Percentiles rank a stretch among this genome's conserved stretches.
These are phyloP conservation scores for Tenthredo distinguenda DNA, from an alignment of 2,888 invertebrate genomes.

Conservation along the genomic window DNA sequence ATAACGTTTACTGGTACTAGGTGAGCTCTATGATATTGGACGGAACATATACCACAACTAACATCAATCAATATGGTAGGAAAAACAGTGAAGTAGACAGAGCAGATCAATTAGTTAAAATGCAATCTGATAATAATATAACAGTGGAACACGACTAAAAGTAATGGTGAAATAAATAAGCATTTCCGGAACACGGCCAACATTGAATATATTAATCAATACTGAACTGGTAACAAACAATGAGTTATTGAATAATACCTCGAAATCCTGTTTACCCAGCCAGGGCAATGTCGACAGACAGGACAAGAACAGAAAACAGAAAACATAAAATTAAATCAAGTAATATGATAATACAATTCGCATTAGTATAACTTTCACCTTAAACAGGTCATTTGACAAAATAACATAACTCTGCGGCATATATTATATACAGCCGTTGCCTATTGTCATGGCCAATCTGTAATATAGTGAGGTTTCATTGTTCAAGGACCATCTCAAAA, in stretches of 20 bases:
- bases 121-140: slow-evolving; percentile 68
- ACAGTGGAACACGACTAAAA: slow-evolving; percentile 55
- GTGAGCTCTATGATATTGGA: slow-evolving; percentile 50
- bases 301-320: slow-evolving; percentile 87
- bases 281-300: slow-evolving; percentile 83
- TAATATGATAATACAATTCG: slow-evolving; percentile 58
- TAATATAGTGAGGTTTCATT: slow-evolving; percentile 67
- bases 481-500: slow-evolving; percentile 81
- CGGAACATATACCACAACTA: slow-evolving; percentile 69
- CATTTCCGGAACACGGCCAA: slow-evolving; percentile 76
- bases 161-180: slow-evolving; percentile 68
- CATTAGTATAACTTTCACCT: slow-evolving; percentile 44
- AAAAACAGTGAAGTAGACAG: slow-evolving; percentile 73
- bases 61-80: slow-evolving; percentile 73
- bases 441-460: slow-evolving; percentile 68
- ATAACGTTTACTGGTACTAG: slow-evolving; percentile 48
- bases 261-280: slow-evolving; percentile 90
- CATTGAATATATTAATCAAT: slow-evolving; percentile 72
- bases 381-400: slow-evolving; percentile 40
- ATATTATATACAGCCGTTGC: slow-evolving; percentile 51
- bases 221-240: slow-evolving; percentile 73
- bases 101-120: slow-evolving; percentile 72
- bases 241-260: slow-evolving; percentile 83
- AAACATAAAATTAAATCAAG: slow-evolving; percentile 75
- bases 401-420: slow-evolving; percentile 42